Evolutionary conservation across 1,140 invertebrate genomes (phyloP), one percentile per base, ranked within the genome.

Genomic region (Pseudomyrmex cubaensis): DNA sequence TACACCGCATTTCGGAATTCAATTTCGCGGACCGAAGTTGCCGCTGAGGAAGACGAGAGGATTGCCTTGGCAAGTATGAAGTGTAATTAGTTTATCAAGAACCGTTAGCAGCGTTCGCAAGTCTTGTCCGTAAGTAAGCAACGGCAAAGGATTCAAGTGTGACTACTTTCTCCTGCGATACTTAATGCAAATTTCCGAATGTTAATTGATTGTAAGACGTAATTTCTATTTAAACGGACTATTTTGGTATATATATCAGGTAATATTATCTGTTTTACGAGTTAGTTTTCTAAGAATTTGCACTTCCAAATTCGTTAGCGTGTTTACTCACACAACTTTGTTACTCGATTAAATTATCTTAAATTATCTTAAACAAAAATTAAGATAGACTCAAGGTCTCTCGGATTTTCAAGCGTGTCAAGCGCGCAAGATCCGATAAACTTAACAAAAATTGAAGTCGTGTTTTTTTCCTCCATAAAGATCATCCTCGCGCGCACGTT

Each of bases 1-100:
- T 35, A 35, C 35, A 66, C 13, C 5, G 13, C 75, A 52, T 83
- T 87, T 76, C 52, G 52, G 17, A 69, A 83, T 76, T 73, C 61
- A 85, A 76, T 59, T 85, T 35, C 8, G 35, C 35, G 48, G 22
- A 63, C 50, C 77, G 2, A 62, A 87, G 59, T 87, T 76, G 54
- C 17, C 25, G 20, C n/a, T 13, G 46, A n/a, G 48, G 56, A 70
- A 35, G 52, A 67, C 64, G 35, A 63, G 12, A 69, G 57, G 77
- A 22, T 35, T 73, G n/a, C 63, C 46, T 25, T 10, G 22, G 50
- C 57, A 35, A 35, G 35, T 35, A 72, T 57, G 46, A 82, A 87
- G 54, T 85, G 54, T 90, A 90, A 90, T 88, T 88, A 85, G 76
- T 85, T 88, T 85, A 87, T 85, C 83, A 80, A 90, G 78, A 86